phyloP scores from a whole-genome alignment of 2,888 invertebrate genomes.

The Achlya flavicornis region DNA sequence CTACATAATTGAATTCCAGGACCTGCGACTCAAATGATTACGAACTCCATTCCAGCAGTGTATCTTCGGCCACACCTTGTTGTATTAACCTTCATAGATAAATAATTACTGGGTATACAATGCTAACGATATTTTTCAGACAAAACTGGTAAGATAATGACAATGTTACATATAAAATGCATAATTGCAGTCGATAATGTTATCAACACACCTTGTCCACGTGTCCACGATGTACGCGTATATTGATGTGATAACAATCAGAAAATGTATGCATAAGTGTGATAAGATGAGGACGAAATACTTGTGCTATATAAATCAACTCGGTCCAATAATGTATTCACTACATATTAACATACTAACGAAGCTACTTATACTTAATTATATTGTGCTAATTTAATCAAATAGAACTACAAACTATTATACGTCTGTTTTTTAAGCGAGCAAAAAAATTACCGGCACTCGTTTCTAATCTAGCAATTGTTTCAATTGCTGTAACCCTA shows the following conservation, averaged over 20 bases:
- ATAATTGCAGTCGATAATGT: not conserved
- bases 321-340: not conserved
- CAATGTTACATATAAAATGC: not conserved
- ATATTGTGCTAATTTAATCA: not conserved
- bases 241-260: not conserved
- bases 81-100: too few relatives aligned
- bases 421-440: not conserved
- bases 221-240: not conserved
- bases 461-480: conserved; percentile 5
- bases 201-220: not conserved
- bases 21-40: too few relatives aligned
- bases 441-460: conserved; percentile 8
- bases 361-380: not conserved
- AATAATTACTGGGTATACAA: too few relatives aligned
- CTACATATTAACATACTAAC: not conserved
- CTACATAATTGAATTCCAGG: too few relatives aligned
- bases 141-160: not conserved
- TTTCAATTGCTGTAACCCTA: conserved; percentile 4
- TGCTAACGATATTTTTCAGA: not conserved
- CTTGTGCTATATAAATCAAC: conserved; percentile 3
- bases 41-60: too few relatives aligned
- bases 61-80: too few relatives aligned
- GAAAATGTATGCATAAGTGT: not conserved
- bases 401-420: not conserved
- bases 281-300: not conserved